Evolutionary conservation across 2,113 vertebrate species (phyloP).

Genomic region (Aviceda subcristata): DNA sequence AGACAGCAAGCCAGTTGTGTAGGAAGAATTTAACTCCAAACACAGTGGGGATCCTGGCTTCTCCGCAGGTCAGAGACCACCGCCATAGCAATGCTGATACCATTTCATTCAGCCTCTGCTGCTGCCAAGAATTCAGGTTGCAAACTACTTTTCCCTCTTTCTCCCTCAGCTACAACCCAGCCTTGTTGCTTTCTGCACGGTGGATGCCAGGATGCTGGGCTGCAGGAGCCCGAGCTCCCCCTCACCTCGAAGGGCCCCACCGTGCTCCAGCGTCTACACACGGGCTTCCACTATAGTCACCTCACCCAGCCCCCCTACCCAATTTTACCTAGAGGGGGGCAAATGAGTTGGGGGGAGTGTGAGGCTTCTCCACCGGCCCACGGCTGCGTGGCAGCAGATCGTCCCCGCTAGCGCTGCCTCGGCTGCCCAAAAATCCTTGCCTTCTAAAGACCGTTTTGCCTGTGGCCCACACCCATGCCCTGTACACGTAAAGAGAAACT

Average conservation of each 20-base stretch:
- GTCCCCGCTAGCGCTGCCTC: accelerated
- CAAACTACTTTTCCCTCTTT: neutral
- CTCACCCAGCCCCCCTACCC: too few relatives aligned
- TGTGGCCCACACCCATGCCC: neutral
- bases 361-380: accelerated
- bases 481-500: neutral
- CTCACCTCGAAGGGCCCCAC: accelerated
- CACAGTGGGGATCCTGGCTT: neutral
- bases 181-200: neutral
- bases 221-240: neutral
- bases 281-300: neutral
- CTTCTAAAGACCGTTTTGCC: slow-evolving; percentile 23
- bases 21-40: neutral
- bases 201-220: neutral
- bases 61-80: neutral
- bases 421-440: accelerated
- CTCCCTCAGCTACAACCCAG: neutral
- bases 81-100: accelerated
- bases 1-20: neutral
- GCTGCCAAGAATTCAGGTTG: neutral
- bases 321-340: accelerated
- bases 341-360: accelerated
- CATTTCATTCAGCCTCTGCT: neutral
- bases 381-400: accelerated
- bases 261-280: accelerated